Base-by-base conservation (phyloP, 30 jellyfish, hydroid and myxozoan genomes). In the Aurelia sp. region DNA sequence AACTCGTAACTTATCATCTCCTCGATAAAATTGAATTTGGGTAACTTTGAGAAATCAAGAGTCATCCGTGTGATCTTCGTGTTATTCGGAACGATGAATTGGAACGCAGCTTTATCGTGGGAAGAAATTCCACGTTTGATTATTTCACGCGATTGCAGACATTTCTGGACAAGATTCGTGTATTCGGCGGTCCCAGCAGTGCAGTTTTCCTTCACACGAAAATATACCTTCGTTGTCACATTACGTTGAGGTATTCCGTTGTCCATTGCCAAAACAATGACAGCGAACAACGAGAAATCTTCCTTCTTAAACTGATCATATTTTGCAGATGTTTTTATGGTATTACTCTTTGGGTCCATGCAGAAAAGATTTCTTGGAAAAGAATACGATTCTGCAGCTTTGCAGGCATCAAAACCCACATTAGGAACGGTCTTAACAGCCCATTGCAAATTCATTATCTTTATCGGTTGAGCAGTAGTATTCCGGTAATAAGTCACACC, bases 351-450 rank as follows among this genome's bases (percentile, higher is more conserved):
- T 7, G 93, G 86, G 33, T 60, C 82, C 74, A 84, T 84, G 65
- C 93, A 84, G 52, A 84, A 84, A 13, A 84, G 76, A 72, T 72
- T 84, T 59, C 93, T 84, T 37, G 93, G 93, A 37, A 71, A 84
- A 0, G 86, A 81, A 37, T 71, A 73, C 13, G 82, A 17, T 23
- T 71, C 93, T 6, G 93, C 86, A 44, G 50, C 0, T 4, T 22
- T 16, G 86, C 93, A 84, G 20, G 73, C 74, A 58, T 50, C 35
- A 44, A 44, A 8, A 5, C n/a, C 30, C 12, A 35, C 62, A 19
- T 22, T 20, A 4, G 93, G 86, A 20, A 13, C 48, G 60, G 47
- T 61, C 12, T 21, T 55, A 27, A 84, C 65, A 1, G 87, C 93
- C 93, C 93, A 84, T 5, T 81, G 15, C 22, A 22, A 3, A 52